Evolutionary conservation across 1,140 invertebrate genomes (phyloP).

Genomic region (Rhyzopertha dominica): DNA sequence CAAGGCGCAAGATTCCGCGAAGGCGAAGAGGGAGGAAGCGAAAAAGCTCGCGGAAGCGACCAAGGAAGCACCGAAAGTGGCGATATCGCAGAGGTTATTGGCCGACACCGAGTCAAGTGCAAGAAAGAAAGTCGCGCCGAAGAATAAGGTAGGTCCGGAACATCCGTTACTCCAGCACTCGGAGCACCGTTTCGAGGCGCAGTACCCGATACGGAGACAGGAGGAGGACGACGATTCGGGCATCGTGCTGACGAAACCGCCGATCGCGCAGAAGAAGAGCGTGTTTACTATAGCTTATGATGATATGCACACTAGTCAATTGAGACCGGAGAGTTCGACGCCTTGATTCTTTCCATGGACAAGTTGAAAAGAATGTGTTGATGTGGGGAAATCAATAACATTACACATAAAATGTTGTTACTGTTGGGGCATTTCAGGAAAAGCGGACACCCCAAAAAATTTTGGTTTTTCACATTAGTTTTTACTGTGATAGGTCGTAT

Average conservation of each 20-base stretch:
- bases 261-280: conserved; percentile 84
- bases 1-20: conserved; percentile 46
- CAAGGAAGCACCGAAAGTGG: conserved; percentile 29
- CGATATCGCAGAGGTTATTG: conserved; percentile 22
- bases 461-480: too few relatives aligned
- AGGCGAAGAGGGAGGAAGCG: conserved; percentile 41
- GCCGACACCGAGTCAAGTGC: conserved; percentile 30
- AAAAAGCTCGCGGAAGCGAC: conserved; percentile 23
- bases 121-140: conserved; percentile 31
- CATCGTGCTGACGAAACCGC: conserved; percentile 65
- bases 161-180: conserved; percentile 71
- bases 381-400: too few relatives aligned
- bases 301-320: conserved; percentile 66
- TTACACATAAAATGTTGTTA: too few relatives aligned
- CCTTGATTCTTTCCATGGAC: conserved; percentile 43
- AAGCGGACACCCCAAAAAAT: too few relatives aligned
- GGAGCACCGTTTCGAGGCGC: conserved; percentile 62
- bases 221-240: conserved; percentile 70
- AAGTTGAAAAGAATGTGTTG: too few relatives aligned
- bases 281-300: conserved; percentile 91
- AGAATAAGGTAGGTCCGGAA: conserved; percentile 38
- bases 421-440: too few relatives aligned
- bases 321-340: conserved; percentile 53
- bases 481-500: too few relatives aligned
- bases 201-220: conserved; percentile 27